phyloP scores from a whole-genome alignment of 2,113 vertebrate species.

The Tor tambroides region DNA sequence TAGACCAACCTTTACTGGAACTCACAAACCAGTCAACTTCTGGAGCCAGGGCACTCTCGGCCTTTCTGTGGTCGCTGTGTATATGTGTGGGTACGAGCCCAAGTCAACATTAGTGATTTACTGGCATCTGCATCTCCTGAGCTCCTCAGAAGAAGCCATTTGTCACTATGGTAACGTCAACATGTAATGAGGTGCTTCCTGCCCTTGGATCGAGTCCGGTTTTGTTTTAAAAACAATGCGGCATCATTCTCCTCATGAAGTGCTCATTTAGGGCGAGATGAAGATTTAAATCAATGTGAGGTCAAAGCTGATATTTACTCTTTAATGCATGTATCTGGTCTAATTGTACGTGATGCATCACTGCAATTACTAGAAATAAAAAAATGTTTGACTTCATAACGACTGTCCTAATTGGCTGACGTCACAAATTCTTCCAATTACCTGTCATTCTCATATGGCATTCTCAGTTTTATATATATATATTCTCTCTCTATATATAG shows the following conservation, averaged over 20 bases:
- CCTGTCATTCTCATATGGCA: not conserved
- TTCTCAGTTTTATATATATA: not conserved
- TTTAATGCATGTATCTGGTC: not conserved
- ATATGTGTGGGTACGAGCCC: conserved; percentile 43
- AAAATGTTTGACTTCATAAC: not conserved
- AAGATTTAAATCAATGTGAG: not conserved
- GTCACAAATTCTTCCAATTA: not conserved
- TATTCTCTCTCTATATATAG: too few relatives aligned
- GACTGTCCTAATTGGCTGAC: not conserved
- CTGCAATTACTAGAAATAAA: not conserved
- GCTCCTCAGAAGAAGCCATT: conserved; percentile 35
- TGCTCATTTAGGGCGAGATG: not conserved
- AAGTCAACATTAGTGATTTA: conserved; percentile 44
- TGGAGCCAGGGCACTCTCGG: conserved; percentile 50
- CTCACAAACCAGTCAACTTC: conserved; percentile 67
- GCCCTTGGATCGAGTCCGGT: not conserved
- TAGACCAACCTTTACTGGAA: conserved; percentile 76
- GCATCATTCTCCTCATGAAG: not conserved
- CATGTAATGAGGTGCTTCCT: conserved; percentile 33
- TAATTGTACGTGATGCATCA: not conserved
- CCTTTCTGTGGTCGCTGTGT: conserved; percentile 59
- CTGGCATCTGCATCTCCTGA: conserved; percentile 43
- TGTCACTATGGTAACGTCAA: conserved; percentile 39
- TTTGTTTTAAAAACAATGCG: conserved; percentile 3
- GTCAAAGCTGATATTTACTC: not conserved